Evolutionary conservation across 2,797 vertebrate species (phyloP), one percentile per base, ranked within the genome.

Genomic region (Crocidura indochinensis): DNA sequence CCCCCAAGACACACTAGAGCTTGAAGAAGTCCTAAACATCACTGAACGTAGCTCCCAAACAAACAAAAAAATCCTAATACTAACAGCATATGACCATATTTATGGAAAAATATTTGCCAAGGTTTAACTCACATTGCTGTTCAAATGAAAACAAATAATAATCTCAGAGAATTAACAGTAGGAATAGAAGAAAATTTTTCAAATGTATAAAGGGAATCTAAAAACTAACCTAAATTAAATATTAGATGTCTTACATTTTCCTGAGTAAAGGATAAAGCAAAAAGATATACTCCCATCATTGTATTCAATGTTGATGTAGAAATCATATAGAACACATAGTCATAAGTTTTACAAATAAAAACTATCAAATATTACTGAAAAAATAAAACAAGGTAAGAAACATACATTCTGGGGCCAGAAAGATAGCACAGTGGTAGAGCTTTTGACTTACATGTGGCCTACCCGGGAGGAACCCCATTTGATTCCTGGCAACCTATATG

Each of bases 151-250:
- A 24, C 67, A 64, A 4, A 53, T 17, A 60, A 6, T 60, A 60
- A 20, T 88, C 14, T 88, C 64, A 77, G 20, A 3, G 62, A 90
- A 60, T 20, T 60, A 60, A 60, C 56, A 84, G 10, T 79, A 31
- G 49, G 2, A 29, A 74, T 24, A 26, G 31, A 88, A 64, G 20
- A 38, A 5, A 85, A 60, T 0, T n/a, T 78, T 3, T 46, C n/a
- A 49, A 79, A 68, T 47, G 75, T 9, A 75, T 72, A 47, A 81
- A 79, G 7, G 11, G 11, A 49, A 69, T 72, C 51, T 80, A 75
- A 51, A 80, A 68, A 31, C 20, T 72, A 88, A 92, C 78, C 2
- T 74, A 68, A 92, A 26, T 47, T 11, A 81, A 81, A 67, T 29
- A 67, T 17, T 46, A 64, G 75, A 51, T 67, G 17, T 5, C 75